Evolutionary conservation across 2,888 invertebrate species (phyloP).

Genomic region (Lottia scabra): DNA sequence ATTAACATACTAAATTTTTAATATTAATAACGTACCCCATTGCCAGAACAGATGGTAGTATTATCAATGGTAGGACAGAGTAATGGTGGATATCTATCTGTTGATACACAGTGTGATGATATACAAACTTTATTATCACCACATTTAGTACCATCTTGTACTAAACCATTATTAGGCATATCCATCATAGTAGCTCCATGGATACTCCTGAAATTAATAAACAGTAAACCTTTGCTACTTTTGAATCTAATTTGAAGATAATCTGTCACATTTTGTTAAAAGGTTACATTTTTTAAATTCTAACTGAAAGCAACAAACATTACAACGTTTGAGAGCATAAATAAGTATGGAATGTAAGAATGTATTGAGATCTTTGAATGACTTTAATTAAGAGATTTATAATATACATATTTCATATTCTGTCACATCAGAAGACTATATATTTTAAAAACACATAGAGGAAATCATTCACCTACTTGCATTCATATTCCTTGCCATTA

Average conservation of each 20-base stretch:
- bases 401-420: too few species aligned
- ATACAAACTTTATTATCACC: conserved; percentile 90
- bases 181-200: conserved; percentile 59
- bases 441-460: neutral
- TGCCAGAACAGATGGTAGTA: conserved; percentile 92
- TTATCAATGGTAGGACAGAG: conserved; percentile 46
- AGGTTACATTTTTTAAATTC: too few species aligned
- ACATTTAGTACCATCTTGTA: conserved; percentile 93
- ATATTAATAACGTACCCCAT: conserved; percentile 93
- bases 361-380: too few species aligned
- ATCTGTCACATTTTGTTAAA: too few species aligned
- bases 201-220: conserved; percentile 48
- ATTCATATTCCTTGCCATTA: conserved; percentile 90
- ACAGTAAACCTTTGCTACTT: too few species aligned
- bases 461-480: conserved; percentile 81
- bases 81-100: conserved; percentile 39
- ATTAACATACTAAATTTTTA: too few species aligned
- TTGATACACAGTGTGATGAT: conserved; percentile 71
- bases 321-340: too few species aligned
- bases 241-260: too few species aligned
- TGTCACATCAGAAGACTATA: neutral
- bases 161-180: conserved; percentile 76
- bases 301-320: too few species aligned
- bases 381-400: too few species aligned
- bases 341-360: too few species aligned